Conservation (phyloP, 1,140 invertebrate genomes). For the Grapholita molesta region DNA sequence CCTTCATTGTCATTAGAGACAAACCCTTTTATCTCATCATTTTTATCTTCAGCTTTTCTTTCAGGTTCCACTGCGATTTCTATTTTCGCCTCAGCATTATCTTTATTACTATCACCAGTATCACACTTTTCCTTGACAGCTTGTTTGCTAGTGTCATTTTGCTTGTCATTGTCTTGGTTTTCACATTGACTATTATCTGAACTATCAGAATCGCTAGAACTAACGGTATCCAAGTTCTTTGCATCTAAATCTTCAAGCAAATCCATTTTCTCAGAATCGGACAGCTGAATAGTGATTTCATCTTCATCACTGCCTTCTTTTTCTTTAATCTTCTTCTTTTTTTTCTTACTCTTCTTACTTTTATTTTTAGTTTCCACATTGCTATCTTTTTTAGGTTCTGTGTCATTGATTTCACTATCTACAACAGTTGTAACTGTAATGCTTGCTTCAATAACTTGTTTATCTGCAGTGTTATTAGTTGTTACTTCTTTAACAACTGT, state of each 20-base stretch:
- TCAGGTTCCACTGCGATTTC: not conserved
- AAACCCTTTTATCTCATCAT: not conserved
- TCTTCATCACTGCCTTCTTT: slow-evolving; percentile 64
- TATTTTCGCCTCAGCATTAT: not conserved
- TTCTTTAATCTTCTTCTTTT: slow-evolving; percentile 46
- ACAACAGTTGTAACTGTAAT: not conserved
- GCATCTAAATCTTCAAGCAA: slow-evolving; percentile 64
- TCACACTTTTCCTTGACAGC: not conserved
- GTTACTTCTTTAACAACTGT: slow-evolving; percentile 22
- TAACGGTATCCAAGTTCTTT: slow-evolving; percentile 46
- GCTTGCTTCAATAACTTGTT: not conserved
- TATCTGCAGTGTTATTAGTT: not conserved
- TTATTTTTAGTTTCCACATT: slow-evolving; percentile 33
- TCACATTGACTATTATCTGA: slow-evolving; percentile 42
- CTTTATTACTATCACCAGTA: not conserved
- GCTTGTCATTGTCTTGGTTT: not conserved
- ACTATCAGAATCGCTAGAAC: slow-evolving; percentile 27
- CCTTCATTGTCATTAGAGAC: not conserved
- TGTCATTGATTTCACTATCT: slow-evolving; percentile 13
- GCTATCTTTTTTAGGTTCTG: slow-evolving; percentile 16
- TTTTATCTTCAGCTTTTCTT: not conserved
- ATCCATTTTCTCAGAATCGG: slow-evolving; percentile 76
- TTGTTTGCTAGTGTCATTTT: not conserved
- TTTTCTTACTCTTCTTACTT: slow-evolving; percentile 50
- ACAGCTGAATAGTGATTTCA: slow-evolving; percentile 71